Evolutionary conservation across 2,113 vertebrate genomes (phyloP).

Genomic region (Rhinolophus ferrumequinum): DNA sequence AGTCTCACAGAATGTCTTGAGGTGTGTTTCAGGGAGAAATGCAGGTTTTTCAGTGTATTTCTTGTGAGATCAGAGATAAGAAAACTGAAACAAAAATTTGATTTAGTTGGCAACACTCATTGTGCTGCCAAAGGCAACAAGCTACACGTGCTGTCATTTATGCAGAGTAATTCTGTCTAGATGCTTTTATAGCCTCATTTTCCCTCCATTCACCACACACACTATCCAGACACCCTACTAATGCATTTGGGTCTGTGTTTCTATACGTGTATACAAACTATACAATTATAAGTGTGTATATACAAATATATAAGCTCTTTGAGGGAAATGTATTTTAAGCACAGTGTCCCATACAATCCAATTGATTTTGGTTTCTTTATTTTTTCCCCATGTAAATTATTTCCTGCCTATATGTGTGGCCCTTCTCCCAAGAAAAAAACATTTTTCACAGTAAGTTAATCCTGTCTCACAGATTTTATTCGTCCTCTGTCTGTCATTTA

Average conservation of each 20-base stretch:
- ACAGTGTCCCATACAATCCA: neutral
- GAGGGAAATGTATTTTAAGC: neutral
- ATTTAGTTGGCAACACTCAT: constrained; percentile 7
- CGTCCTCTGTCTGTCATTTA: neutral
- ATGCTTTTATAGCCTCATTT: constrained; percentile 71
- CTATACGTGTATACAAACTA: neutral
- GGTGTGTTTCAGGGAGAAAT: neutral
- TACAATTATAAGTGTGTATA: neutral
- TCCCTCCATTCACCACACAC: constrained; percentile 74
- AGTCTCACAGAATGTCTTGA: neutral
- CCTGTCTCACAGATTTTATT: neutral
- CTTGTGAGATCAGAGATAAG: constrained; percentile 52
- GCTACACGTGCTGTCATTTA: constrained; percentile 56
- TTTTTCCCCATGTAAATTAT: neutral
- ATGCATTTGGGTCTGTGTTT: neutral
- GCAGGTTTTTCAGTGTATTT: constrained; percentile 42
- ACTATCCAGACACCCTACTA: neutral
- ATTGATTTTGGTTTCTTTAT: neutral
- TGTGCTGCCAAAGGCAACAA: constrained; percentile 57
- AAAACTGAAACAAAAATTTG: constrained; percentile 64
- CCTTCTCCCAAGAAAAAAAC: neutral
- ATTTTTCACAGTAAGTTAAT: neutral
- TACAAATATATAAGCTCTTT: neutral
- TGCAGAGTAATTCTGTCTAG: constrained; percentile 58
- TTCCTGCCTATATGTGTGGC: neutral